Evolutionary conservation across 2,888 invertebrate genomes (phyloP).

Genomic region (Eledone cirrhosa): DNA sequence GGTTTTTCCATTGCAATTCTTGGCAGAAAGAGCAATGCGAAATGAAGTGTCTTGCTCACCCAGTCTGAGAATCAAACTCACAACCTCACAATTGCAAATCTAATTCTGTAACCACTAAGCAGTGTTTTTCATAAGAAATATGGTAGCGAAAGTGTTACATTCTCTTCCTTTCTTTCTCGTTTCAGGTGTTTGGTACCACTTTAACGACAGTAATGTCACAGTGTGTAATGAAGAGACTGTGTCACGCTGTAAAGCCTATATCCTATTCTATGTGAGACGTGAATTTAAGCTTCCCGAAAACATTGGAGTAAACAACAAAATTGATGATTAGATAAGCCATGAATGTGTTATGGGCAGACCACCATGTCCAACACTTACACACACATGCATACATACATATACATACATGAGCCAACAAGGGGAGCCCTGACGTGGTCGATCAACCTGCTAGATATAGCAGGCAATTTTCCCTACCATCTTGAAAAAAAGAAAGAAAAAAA

Average conservation of each 20-base stretch:
- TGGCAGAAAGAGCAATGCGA: too few relatives aligned
- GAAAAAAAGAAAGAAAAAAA: neutral
- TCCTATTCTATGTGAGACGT: conserved; percentile 82
- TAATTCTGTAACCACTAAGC: too few relatives aligned
- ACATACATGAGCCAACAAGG: neutral
- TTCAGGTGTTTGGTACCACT: conserved; percentile 80
- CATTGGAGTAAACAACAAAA: conserved; percentile 33
- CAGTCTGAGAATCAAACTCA: too few relatives aligned
- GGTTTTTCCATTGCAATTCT: conserved; percentile 3
- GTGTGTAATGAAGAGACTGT: conserved; percentile 76
- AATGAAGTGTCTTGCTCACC: too few relatives aligned
- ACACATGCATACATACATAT: neutral
- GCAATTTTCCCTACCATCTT: neutral
- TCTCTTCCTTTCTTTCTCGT: too few relatives aligned
- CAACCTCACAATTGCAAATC: too few relatives aligned
- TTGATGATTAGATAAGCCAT: conserved; percentile 15
- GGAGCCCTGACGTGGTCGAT: too few relatives aligned
- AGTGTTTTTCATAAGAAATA: too few relatives aligned
- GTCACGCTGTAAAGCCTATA: conserved; percentile 83
- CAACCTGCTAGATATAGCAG: too few relatives aligned
- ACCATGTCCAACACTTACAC: too few relatives aligned
- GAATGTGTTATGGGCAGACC: too few relatives aligned
- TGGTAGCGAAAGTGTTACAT: too few relatives aligned
- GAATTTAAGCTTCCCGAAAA: conserved; percentile 69
- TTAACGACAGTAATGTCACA: conserved; percentile 85